A percentile compares a stretch with the other conserved stretches of the same genome.
Evolutionary conservation across 2,113 vertebrate species (phyloP).

Genomic region (Campylorhamphus procurvoides): DNA sequence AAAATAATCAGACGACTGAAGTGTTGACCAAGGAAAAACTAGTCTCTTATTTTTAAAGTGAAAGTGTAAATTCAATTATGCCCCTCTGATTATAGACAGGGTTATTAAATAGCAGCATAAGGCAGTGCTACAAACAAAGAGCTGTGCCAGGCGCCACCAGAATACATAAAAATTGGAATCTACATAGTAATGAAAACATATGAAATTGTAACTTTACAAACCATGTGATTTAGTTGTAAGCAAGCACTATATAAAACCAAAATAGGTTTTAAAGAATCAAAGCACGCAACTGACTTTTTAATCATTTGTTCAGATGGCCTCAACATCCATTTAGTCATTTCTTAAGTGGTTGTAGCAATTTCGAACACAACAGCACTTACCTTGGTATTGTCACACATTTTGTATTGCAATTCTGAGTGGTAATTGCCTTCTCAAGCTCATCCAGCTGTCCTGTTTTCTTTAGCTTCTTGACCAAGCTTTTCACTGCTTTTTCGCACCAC

Average conservation of each 20-base stretch:
- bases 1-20: slow-evolving; percentile 34
- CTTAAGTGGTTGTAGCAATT: background rate
- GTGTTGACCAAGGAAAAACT: slow-evolving; percentile 59
- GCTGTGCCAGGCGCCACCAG: background rate
- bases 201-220: background rate
- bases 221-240: background rate
- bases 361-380: slow-evolving; percentile 70
- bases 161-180: background rate
- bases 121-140: background rate
- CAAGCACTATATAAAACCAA: background rate
- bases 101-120: background rate
- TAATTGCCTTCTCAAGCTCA: slow-evolving; percentile 97
- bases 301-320: background rate
- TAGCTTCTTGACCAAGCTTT: slow-evolving; percentile 97
- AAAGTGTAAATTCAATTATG: background rate
- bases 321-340: background rate
- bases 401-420: slow-evolving; percentile 96
- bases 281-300: background rate
- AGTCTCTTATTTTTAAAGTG: background rate
- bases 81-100: background rate
- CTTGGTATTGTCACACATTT: slow-evolving; percentile 99
- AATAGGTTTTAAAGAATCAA: background rate
- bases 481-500: slow-evolving; percentile 98
- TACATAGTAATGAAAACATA: background rate
- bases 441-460: slow-evolving; percentile 98